Conservation (phyloP, 2,113 vertebrate genomes). For the Hymenochirus boettgeri region DNA sequence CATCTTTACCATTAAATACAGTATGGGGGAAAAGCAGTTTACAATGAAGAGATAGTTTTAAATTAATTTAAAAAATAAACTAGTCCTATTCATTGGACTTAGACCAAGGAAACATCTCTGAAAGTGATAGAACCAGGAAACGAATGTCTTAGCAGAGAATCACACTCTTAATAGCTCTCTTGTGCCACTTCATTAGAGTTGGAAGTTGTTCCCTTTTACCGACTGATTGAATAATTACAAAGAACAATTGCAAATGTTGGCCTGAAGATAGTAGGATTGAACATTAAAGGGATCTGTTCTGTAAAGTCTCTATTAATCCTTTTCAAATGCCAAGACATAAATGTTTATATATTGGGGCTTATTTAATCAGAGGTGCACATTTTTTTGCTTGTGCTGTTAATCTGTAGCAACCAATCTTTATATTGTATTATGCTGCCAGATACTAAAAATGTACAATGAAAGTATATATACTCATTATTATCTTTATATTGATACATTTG, state of each 20-base stretch:
- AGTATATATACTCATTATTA: too few relatives aligned
- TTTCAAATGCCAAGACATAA: too few relatives aligned
- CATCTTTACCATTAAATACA: too few relatives aligned
- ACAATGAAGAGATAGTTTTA: slow-evolving; percentile 11
- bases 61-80: slow-evolving; percentile 20
- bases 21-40: neutral
- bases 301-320: too few relatives aligned
- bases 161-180: slow-evolving; percentile 29
- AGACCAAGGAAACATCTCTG: slow-evolving; percentile 36
- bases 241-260: neutral
- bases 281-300: too few relatives aligned
- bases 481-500: too few relatives aligned
- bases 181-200: slow-evolving; percentile 6
- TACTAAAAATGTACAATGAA: too few relatives aligned
- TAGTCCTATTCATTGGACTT: slow-evolving; percentile 15
- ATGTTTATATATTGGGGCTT: too few relatives aligned
- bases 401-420: too few relatives aligned
- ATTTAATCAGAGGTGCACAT: too few relatives aligned
- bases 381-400: too few relatives aligned
- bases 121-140: slow-evolving; percentile 35
- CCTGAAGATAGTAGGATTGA: neutral
- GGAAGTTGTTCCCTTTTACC: neutral
- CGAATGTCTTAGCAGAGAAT: slow-evolving; percentile 27
- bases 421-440: too few relatives aligned
- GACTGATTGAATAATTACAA: neutral